Evolutionary conservation across 1,140 invertebrate species (phyloP).

Genomic region (Drosophila arawakana): DNA sequence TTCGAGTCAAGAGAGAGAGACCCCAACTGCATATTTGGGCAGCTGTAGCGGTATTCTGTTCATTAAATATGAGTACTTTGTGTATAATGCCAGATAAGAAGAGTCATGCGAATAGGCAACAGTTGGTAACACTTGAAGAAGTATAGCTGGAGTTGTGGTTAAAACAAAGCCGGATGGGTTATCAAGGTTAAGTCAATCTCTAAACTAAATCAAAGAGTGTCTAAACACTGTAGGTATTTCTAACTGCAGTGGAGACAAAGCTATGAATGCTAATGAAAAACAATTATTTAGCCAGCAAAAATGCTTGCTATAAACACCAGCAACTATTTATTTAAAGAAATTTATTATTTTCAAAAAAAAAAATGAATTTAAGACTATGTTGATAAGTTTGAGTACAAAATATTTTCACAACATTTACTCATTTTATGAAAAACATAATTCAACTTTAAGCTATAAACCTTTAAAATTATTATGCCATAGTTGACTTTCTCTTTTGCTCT

Average conservation of each 20-base stretch:
- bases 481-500: conserved; percentile 2
- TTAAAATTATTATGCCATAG: conserved; percentile 8
- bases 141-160: background rate
- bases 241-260: background rate
- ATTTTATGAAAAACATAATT: background rate
- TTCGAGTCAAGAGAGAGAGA: conserved; percentile 1
- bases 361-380: background rate
- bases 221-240: background rate
- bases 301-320: too few species aligned
- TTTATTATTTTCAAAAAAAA: too few species aligned
- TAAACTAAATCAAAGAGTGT: background rate
- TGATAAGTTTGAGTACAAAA: background rate
- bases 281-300: background rate
- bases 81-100: conserved; percentile 27
- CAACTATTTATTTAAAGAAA: too few species aligned
- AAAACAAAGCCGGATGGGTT: conserved; percentile 11
- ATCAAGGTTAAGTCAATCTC: conserved; percentile 44
- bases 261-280: background rate
- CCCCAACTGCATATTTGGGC: conserved; percentile 34
- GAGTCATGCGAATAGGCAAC: conserved; percentile 22
- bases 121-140: conserved; percentile 14
- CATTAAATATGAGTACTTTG: conserved; percentile 13
- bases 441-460: background rate
- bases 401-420: background rate
- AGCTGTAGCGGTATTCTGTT: conserved; percentile 33